These are phyloP conservation scores for Phengaris alcon DNA, from an alignment of 2,888 invertebrate genomes.

Conservation along the genomic window DNA sequence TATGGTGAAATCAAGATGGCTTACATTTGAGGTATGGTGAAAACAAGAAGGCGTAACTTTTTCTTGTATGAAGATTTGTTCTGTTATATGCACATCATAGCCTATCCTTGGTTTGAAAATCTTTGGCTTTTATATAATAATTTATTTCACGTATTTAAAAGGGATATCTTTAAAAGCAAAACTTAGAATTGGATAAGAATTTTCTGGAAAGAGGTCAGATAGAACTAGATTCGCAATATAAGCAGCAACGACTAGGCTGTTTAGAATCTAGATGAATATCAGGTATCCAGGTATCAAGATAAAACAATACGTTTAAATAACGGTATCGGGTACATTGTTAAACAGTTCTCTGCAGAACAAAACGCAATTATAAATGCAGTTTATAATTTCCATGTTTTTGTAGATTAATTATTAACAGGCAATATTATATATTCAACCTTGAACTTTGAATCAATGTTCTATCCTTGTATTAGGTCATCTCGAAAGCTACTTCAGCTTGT, in stretches of 20 bases:
- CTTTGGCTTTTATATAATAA: too few species aligned
- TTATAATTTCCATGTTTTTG: not conserved
- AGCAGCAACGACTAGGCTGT: not conserved
- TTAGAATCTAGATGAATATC: slow-evolving; percentile 12
- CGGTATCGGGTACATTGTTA: not conserved
- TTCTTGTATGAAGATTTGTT: too few species aligned
- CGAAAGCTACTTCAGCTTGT: slow-evolving; percentile 7
- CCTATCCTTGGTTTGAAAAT: too few species aligned
- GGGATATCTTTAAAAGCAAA: too few species aligned
- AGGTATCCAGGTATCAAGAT: not conserved
- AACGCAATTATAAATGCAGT: not conserved
- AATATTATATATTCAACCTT: not conserved
- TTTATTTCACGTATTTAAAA: too few species aligned
- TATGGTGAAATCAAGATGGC: too few species aligned
- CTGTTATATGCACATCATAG: too few species aligned
- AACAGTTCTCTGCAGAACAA: not conserved
- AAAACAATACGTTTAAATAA: slow-evolving; percentile 8
- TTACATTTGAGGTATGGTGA: too few species aligned
- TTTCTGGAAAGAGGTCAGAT: not conserved
- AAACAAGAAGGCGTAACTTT: too few species aligned
- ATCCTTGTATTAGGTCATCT: slow-evolving; percentile 10
- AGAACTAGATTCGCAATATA: not conserved
- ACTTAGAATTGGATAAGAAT: too few species aligned
- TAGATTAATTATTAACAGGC: too few species aligned
- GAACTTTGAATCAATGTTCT: not conserved